These are phyloP conservation scores for Tautogolabrus adspersus DNA, from an alignment of 2,113 vertebrate genomes.

Conservation along the genomic window DNA sequence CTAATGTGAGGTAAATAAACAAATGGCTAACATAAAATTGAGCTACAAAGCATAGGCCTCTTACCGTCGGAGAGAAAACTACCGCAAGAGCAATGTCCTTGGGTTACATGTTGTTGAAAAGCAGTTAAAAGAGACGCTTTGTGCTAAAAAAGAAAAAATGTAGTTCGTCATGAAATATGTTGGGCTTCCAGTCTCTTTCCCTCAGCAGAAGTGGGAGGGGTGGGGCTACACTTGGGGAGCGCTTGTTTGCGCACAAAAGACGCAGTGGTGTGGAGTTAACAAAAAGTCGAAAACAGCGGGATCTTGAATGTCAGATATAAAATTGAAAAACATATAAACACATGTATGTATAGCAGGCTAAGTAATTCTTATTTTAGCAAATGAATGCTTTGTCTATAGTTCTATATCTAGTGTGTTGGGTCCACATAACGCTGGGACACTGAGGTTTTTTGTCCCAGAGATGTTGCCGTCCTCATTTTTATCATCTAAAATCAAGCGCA, in stretches of 20 bases:
- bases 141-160: slow-evolving; percentile 9
- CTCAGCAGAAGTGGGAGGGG: slow-evolving; percentile 67
- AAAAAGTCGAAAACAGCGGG: too few relatives aligned
- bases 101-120: slow-evolving; percentile 55
- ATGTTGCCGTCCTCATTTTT: not conserved
- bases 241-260: slow-evolving; percentile 51
- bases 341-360: too few relatives aligned
- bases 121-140: not conserved
- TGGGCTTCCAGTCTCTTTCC: slow-evolving; percentile 61
- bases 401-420: too few relatives aligned
- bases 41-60: not conserved
- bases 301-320: too few relatives aligned
- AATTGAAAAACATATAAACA: too few relatives aligned
- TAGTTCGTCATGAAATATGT: slow-evolving; percentile 61
- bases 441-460: not conserved
- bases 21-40: slow-evolving; percentile 31
- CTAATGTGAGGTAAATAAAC: slow-evolving; percentile 64
- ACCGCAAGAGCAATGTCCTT: not conserved
- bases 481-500: not conserved
- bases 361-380: too few relatives aligned
- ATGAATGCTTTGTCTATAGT: too few relatives aligned
- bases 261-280: slow-evolving; percentile 26
- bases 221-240: slow-evolving; percentile 31
- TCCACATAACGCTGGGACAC: too few relatives aligned
- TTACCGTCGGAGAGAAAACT: slow-evolving; percentile 43